phyloP scores from a whole-genome alignment of 2,797 vertebrate species.

The Emydoidea blandingii region DNA sequence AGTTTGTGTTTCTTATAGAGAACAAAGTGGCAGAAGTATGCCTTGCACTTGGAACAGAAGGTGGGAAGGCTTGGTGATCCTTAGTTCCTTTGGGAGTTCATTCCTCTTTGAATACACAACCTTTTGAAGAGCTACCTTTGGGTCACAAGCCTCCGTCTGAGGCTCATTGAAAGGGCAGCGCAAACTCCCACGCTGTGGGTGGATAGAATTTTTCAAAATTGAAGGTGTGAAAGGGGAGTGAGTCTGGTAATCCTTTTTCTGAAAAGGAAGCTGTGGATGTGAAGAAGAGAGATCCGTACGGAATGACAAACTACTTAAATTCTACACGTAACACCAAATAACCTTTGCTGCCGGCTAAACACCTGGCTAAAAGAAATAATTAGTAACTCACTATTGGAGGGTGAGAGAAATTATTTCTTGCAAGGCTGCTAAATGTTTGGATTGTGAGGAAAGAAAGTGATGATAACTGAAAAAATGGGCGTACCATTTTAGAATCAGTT shows the following conservation, averaged over 20 bases:
- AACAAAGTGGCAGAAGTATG: slow-evolving; percentile 1
- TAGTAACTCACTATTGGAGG: neutral
- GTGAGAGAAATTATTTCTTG: neutral
- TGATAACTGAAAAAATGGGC: neutral
- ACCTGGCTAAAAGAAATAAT: neutral
- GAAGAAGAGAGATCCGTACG: slow-evolving; percentile 30
- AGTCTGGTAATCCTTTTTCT: neutral
- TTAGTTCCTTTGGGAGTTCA: neutral
- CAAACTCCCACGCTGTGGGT: neutral
- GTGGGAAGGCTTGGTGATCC: neutral
- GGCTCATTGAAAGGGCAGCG: neutral
- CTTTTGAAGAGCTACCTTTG: neutral
- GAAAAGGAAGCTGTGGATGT: slow-evolving; percentile 2
- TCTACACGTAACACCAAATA: neutral
- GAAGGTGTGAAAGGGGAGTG: neutral
- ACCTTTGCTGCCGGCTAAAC: neutral
- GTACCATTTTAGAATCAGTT: neutral
- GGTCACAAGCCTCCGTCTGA: neutral
- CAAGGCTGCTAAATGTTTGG: neutral
- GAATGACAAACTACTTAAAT: slow-evolving; percentile 3
- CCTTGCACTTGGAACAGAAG: neutral
- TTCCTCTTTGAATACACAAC: neutral
- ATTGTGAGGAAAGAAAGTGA: neutral
- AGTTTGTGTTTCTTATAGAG: neutral
- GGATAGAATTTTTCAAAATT: neutral